These are phyloP conservation scores for Drymodes brunneopygia DNA, from an alignment of 2,113 vertebrate genomes.

Conservation along the genomic window DNA sequence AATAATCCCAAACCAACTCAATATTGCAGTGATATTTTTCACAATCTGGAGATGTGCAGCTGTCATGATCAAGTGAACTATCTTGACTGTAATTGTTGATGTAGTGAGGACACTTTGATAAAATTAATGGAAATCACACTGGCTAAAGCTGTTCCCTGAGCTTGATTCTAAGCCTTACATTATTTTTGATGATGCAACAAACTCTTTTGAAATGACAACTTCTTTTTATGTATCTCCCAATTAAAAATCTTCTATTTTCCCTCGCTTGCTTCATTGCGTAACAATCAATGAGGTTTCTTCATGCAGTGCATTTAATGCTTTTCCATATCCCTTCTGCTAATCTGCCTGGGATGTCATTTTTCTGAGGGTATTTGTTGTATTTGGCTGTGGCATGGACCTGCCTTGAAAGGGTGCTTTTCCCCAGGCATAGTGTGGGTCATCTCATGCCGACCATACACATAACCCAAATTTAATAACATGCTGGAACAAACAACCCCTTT, in stretches of 20 bases:
- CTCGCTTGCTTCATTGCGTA: not conserved
- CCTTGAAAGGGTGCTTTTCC: not conserved
- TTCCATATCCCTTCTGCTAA: not conserved
- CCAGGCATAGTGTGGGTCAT: not conserved
- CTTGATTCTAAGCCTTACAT: not conserved
- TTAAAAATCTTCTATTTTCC: not conserved
- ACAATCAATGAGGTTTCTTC: not conserved
- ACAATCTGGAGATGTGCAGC: not conserved
- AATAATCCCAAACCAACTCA: not conserved
- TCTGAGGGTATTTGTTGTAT: not conserved
- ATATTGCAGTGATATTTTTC: not conserved
- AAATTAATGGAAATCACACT: not conserved
- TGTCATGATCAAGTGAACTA: not conserved
- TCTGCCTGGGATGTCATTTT: not conserved
- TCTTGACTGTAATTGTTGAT: not conserved
- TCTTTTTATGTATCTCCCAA: not conserved
- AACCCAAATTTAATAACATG: not conserved
- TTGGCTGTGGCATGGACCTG: not conserved
- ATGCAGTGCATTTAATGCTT: not conserved
- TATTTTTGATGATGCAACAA: not conserved
- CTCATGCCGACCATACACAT: not conserved
- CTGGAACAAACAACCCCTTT: not conserved
- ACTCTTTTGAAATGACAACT: not conserved
- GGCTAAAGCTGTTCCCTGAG: not conserved
- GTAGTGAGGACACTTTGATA: not conserved